phyloP scores from a whole-genome alignment of 1,140 invertebrate genomes.

The Trichonephila clavata region DNA sequence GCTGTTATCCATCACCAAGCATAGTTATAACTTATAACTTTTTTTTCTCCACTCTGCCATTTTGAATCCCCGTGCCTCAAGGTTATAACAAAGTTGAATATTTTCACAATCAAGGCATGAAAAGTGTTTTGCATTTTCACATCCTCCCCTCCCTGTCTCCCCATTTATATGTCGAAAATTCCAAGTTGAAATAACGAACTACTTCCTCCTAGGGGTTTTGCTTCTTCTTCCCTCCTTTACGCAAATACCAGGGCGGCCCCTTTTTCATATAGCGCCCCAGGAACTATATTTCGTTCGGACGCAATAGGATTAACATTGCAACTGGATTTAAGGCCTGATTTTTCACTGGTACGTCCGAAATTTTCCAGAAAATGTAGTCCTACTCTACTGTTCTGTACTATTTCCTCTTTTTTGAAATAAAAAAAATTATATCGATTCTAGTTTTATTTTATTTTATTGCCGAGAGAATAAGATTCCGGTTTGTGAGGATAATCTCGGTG shows the following conservation, averaged over 20 bases:
- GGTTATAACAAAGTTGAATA: conserved; percentile 63
- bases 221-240: conserved; percentile 11
- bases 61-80: neutral
- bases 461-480: neutral
- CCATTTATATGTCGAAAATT: neutral
- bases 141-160: neutral
- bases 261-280: conserved; percentile 43
- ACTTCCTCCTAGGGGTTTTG: conserved; percentile 28
- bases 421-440: neutral
- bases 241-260: conserved; percentile 44
- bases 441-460: conserved; percentile 24
- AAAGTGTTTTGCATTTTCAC: conserved; percentile 57
- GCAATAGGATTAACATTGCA: conserved; percentile 64
- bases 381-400: neutral
- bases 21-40: conserved; percentile 31
- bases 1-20: conserved; percentile 1
- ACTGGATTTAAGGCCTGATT: conserved; percentile 47
- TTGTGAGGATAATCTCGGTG: conserved; percentile 37
- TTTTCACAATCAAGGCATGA: conserved; percentile 58
- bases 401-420: neutral
- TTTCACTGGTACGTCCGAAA: conserved; percentile 38
- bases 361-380: conserved; percentile 20
- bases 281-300: conserved; percentile 44
- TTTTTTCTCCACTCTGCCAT: neutral
- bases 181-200: conserved; percentile 54